Conservation (phyloP, 2,797 vertebrate genomes). For the Odontamblyopus lacepedii region DNA sequence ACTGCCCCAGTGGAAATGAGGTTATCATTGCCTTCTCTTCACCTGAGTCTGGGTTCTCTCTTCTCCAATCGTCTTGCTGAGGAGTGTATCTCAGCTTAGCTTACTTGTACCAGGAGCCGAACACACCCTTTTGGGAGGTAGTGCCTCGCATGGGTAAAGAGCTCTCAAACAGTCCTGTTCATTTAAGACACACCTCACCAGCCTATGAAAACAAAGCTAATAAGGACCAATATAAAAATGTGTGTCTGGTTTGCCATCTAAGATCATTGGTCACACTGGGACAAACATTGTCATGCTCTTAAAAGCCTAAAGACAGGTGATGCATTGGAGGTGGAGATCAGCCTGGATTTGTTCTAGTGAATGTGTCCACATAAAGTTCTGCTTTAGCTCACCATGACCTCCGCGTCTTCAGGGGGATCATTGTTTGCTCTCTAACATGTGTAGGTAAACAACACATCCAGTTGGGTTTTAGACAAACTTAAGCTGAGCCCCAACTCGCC, state of each 20-base stretch:
- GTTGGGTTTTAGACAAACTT: slow-evolving; percentile 34
- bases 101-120: too few species aligned
- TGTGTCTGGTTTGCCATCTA: not conserved
- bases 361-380: slow-evolving; percentile 30
- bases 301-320: not conserved
- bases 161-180: too few species aligned
- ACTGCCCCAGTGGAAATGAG: too few species aligned
- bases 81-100: too few species aligned
- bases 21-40: too few species aligned
- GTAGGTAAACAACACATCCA: slow-evolving; percentile 49
- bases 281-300: not conserved
- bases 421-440: slow-evolving; percentile 42
- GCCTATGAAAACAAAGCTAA: not conserved
- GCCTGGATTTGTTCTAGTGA: slow-evolving; percentile 32
- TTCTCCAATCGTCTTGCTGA: too few species aligned
- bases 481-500: slow-evolving; percentile 34
- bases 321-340: slow-evolving; percentile 2
- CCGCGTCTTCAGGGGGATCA: slow-evolving; percentile 42
- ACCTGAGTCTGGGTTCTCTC: too few species aligned
- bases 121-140: too few species aligned
- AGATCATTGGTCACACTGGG: not conserved
- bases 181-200: too few species aligned
- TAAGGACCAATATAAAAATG: not conserved
- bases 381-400: slow-evolving; percentile 32
- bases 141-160: too few species aligned